A percentile compares a stretch with the other conserved stretches of the same genome.
Evolutionary conservation across 2,113 vertebrate species (phyloP).

Genomic region (Orientallactaga bullata): DNA sequence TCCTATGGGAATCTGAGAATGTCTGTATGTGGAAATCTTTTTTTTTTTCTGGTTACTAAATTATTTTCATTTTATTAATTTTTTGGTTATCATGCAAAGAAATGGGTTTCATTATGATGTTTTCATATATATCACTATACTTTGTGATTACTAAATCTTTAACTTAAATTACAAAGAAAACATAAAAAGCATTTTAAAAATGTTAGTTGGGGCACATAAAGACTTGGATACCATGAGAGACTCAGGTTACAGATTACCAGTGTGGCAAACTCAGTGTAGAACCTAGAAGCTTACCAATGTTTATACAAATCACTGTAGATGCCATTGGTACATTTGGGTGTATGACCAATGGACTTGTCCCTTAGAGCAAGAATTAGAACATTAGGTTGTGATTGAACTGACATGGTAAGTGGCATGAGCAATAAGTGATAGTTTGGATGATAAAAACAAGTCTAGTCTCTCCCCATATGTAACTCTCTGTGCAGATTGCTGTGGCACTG

Average conservation of each 20-base stretch:
- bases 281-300: neutral
- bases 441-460: neutral
- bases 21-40: neutral
- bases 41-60: neutral
- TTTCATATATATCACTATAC: too few relatives aligned
- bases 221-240: too few relatives aligned
- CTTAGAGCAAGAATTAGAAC: neutral
- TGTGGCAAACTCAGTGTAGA: neutral
- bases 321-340: neutral
- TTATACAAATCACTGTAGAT: neutral
- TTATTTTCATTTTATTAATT: too few relatives aligned
- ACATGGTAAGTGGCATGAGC: neutral
- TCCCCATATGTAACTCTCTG: neutral
- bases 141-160: too few relatives aligned
- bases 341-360: neutral
- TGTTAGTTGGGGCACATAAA: too few relatives aligned
- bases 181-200: too few relatives aligned
- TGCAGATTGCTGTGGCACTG: neutral
- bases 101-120: too few relatives aligned
- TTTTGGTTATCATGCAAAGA: too few relatives aligned
- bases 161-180: too few relatives aligned
- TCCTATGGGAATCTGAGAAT: neutral
- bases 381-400: neutral
- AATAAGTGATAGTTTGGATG: neutral
- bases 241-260: too few relatives aligned